Evolutionary conservation across 2,113 vertebrate genomes (phyloP), one percentile per base, ranked within the genome.

Genomic region (Antennarius striatus): DNA sequence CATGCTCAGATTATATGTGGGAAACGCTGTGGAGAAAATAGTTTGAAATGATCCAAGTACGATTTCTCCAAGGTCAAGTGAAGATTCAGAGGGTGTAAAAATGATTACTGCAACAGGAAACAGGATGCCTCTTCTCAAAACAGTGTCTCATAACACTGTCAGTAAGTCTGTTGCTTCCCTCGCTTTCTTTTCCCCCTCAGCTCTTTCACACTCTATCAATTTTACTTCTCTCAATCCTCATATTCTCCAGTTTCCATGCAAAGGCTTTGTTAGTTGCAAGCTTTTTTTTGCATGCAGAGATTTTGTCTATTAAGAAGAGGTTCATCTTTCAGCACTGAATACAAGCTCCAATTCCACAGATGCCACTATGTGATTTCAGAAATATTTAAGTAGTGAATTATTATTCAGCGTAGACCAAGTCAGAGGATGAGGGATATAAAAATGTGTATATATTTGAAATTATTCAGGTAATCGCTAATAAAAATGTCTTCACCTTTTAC

Each of bases 191-290:
- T 42, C 60, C 80, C 61, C 69, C 68, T 80, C 82, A 73, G 71
- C 82, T 88, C 83, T 82, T 87, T 86, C 81, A 79, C 86, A 89
- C 84, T 52, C 86, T 79, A 83, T 84, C 83, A 85, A 79, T 77
- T 82, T 76, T 57, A 83, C 63, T 82, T 87, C 84, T 81, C 66
- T 65, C 80, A 69, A 80, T 55, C 75, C 76, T 71, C 78, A 83
- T 84, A 84, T 85, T 84, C 81, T 79, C 76, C 85, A 75, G 63
- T 88, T 67, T 82, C 84, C 79, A 81, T 86, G 81, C 85, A 77
- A 78, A 69, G 68, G 83, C 80, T 79, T 49, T 42, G 68, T 81
- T 83, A 80, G 84, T 81, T 85, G 74, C 68, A 81, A 85, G 86
- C 69, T 61, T 63, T 82, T 63, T 82, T 63, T 52, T 66, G 55